Base-by-base conservation (phyloP, 1,140 invertebrate species). In the Ganaspis sp. region DNA sequence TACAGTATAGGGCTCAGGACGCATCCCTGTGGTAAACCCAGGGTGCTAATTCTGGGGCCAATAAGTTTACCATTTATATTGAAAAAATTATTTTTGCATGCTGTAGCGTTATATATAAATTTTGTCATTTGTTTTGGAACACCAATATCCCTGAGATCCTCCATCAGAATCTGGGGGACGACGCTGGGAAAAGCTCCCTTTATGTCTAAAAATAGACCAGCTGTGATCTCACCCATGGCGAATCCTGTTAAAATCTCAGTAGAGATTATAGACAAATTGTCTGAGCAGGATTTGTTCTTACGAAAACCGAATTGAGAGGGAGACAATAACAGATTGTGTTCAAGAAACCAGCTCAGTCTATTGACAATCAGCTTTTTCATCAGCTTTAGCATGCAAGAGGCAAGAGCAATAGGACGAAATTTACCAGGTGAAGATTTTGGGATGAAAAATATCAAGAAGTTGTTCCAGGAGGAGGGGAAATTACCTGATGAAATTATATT, bases 381-480 rank as follows among this genome's bases (percentile, higher is more conserved):
- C 1, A 79, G 1, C 38, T 82, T 81, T 0, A 78, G 72, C 5
- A 79, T 9, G 12, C 75, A 77, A n/a, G 75, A 77, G 1, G 81
- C 73, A 5, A 82, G 34, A 8, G 80, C 70, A 11, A 84, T 84
- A 29, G 83, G 79, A 11, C 79, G 34, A 26, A 74, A 78, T 73
- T 84, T 82, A 4, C 40, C 73, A 0, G 53, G 8, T 9, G 42
- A 72, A 12, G 29, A 29, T 72, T 78, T 78, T 0, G 76, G 76
- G 0, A 81, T 81, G 9, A 76, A 64, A 26, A 78, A 70, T 8
- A 74, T 53, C n/a, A 78, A 15, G 21, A 69, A 72, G 19, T 79
- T 64, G 12, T 42, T 74, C 77, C 80, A 79, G 8, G 54, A 37
- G 11, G 40, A 17, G 1, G 74, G 77, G 12, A 81, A 53, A 0